These are phyloP conservation scores for Malacoraja senta DNA, from an alignment of 2,797 vertebrate species.

Conservation along the genomic window DNA sequence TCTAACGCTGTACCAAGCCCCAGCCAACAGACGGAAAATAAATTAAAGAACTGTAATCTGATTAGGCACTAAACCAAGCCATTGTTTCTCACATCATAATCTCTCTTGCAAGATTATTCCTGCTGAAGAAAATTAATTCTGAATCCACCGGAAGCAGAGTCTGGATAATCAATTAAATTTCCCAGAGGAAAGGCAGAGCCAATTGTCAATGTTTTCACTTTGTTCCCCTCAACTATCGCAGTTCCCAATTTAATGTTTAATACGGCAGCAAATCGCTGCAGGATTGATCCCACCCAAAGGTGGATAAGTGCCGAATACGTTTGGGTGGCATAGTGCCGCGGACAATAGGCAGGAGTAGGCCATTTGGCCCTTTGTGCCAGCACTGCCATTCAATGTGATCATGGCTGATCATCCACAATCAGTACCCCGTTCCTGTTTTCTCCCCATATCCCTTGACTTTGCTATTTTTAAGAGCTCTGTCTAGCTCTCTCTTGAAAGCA, in stretches of 20 bases:
- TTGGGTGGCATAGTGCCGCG: no score
- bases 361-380: no score
- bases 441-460: no score
- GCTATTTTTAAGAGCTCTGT: no score
- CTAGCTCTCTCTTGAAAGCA: no score
- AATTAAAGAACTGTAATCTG: background rate
- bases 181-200: background rate
- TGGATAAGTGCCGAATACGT: background rate
- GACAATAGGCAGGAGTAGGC: no score
- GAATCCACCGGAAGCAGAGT: background rate
- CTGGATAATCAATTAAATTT: background rate
- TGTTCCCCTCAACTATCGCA: background rate
- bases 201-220: background rate
- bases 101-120: background rate
- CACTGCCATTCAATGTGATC: no score
- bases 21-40: background rate
- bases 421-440: no score
- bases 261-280: background rate
- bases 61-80: background rate
- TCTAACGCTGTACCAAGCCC: no score
- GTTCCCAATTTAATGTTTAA: background rate
- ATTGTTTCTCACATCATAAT: slow-evolving; percentile 7
- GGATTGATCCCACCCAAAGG: background rate
- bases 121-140: background rate
- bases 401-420: no score